Evolutionary conservation across 2,797 vertebrate species (phyloP).

Genomic region (Parambassis ranga): DNA sequence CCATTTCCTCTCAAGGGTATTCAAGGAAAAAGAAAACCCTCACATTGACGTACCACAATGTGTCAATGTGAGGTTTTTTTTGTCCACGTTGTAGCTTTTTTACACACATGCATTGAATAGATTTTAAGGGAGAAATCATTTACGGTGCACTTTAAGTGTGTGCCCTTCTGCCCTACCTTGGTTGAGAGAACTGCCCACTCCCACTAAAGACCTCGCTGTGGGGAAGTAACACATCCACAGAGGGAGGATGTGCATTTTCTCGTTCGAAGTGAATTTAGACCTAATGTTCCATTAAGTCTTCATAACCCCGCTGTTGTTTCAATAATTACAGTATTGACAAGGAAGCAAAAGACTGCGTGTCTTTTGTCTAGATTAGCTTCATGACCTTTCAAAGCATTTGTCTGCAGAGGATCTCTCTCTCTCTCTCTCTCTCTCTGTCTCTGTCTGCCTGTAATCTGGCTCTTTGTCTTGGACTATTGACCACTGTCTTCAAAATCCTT

Average conservation of each 20-base stretch:
- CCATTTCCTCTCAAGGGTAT: conserved; percentile 59
- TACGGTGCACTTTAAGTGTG: neutral
- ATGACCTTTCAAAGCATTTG: conserved; percentile 20
- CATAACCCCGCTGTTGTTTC: conserved; percentile 43
- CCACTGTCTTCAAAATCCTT: neutral
- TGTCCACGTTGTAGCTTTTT: conserved; percentile 5
- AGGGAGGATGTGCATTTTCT: conserved; percentile 23
- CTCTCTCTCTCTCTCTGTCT: neutral
- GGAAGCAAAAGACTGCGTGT: conserved; percentile 29
- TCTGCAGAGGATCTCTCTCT: conserved; percentile 2
- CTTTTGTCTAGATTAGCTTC: conserved; percentile 28
- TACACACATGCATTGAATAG: conserved; percentile 10
- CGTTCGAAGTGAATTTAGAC: conserved; percentile 22
- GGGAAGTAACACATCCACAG: conserved; percentile 17
- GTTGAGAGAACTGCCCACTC: conserved; percentile 10
- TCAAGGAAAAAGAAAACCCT: conserved; percentile 37
- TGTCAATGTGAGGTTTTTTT: too few species aligned
- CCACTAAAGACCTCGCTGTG: conserved; percentile 13
- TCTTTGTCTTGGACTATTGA: conserved; percentile 15
- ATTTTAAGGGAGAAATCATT: conserved; percentile 50
- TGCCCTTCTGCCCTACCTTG: conserved; percentile 32
- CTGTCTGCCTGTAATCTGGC: neutral
- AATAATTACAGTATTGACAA: conserved; percentile 54
- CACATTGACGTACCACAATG: too few species aligned
- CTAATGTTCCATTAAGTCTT: conserved; percentile 41